Base-by-base conservation (phyloP, 2,113 vertebrate species). In the Oncorhynchus tshawytscha region DNA sequence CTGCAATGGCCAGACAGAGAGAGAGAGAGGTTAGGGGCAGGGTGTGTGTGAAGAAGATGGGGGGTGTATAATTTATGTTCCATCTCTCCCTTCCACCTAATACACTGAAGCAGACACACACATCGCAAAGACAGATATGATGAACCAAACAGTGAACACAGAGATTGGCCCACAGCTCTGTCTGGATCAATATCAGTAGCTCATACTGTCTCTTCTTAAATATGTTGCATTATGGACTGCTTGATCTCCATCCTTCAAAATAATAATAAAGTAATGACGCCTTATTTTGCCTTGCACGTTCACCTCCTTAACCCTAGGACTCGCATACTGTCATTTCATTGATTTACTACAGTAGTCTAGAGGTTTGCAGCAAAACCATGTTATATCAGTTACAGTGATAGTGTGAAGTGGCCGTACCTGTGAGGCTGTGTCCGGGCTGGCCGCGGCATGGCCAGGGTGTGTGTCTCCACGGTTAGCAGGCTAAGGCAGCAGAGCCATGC, bases 401-500 rank as follows among this genome's bases (percentile, higher is more conserved):
- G 8, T 62, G 59, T 15, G 16, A 54, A 54, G 16, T 57, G 54
- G 39, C 2, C 34, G 22, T 90, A 92, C 91, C 90, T 90, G 75
- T 87, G 82, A 78, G 80, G 83, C 70, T 79, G 81, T 29, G 54
- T 11, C 45, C 71, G 70, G 73, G 49, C 81, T 34, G 77, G 79
- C 45, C 78, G 71, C 20, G 71, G 81, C 75, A 84, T 4, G 51
- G 71, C 75, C 39, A 74, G 74, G 68, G 82, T 62, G 76, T 84
- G 86, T 74, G 84, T 69, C 73, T 90, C 85, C 77, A 88, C 66
- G 70, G 87, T 74, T 65, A 91, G 71, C 75, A 90, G 70, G 71
- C 85, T 73, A 77, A 91, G 82, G 81, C 89, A 62, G 39, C 82
- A 92, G 72, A 88, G 65, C 85, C 88, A 89, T 49, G 81, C 79